Percentiles rank a stretch among this genome's conserved stretches.
Evolutionary conservation across 1,140 invertebrate species (phyloP).

Genomic region (Polypedilum vanderplanki): DNA sequence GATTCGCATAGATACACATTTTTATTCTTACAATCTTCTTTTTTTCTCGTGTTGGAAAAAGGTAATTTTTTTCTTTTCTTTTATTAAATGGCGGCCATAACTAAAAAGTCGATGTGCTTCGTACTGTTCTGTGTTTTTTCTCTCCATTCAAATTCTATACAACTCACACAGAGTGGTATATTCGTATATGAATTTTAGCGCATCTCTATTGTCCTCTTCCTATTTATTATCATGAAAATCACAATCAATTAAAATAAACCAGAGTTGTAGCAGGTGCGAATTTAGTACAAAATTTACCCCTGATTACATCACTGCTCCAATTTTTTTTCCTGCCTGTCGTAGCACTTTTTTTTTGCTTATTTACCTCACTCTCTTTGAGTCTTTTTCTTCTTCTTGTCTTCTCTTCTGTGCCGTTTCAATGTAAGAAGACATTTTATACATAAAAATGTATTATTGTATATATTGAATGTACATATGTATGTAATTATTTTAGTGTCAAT

Average conservation of each 20-base stretch:
- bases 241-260: not conserved
- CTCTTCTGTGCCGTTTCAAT: not conserved
- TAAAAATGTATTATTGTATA: too few species aligned
- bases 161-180: not conserved
- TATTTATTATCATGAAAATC: not conserved
- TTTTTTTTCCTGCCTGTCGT: not conserved
- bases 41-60: slow-evolving; percentile 1
- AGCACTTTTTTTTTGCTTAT: not conserved
- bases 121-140: slow-evolving; percentile 3
- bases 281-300: not conserved
- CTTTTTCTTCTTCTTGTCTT: not conserved
- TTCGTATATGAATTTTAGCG: not conserved
- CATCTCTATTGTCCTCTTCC: not conserved
- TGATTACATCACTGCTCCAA: not conserved
- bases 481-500: too few species aligned
- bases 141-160: not conserved
- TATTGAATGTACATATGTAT: too few species aligned
- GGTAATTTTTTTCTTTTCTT: slow-evolving; percentile 13
- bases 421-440: not conserved
- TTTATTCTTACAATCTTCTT: slow-evolving; percentile 1
- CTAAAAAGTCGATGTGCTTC: slow-evolving; percentile 17
- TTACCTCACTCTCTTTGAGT: not conserved
- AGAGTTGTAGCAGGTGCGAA: not conserved
- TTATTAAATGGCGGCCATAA: slow-evolving; percentile 17
- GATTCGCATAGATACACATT: not conserved